Percentiles rank a stretch among this genome's conserved stretches.
Conservation (phyloP, 2,888 invertebrate species). For the Drosophila hamatofila region DNA sequence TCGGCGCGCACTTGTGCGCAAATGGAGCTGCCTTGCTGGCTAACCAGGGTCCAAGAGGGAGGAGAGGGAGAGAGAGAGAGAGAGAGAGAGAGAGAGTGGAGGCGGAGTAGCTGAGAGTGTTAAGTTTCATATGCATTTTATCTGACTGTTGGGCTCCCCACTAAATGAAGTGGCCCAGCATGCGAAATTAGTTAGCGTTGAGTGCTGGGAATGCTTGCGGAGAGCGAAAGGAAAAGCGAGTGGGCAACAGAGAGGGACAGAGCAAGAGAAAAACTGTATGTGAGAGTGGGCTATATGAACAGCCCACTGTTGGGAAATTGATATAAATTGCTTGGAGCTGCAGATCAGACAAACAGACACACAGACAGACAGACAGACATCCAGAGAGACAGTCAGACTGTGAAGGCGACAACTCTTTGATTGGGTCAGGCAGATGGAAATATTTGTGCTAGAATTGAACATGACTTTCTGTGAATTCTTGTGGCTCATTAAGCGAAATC, state of each 20-base stretch:
- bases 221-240: constrained; percentile 12
- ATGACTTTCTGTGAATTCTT: constrained; percentile 39
- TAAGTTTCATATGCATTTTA: constrained; percentile 75
- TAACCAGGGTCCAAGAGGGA: too few species aligned
- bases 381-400: constrained; percentile 2
- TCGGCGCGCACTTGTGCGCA: constrained; percentile 48
- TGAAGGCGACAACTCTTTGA: constrained; percentile 63
- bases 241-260: background rate
- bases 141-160: constrained; percentile 40
- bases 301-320: constrained; percentile 61
- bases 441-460: constrained; percentile 8
- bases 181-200: constrained; percentile 77
- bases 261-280: background rate
- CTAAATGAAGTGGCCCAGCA: constrained; percentile 67
- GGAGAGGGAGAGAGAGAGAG: too few species aligned
- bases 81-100: background rate
- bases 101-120: constrained; percentile 5
- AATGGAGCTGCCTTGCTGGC: constrained; percentile 22
- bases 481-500: constrained; percentile 15
- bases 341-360: constrained; percentile 54
- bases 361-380: constrained; percentile 26
- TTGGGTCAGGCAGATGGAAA: constrained; percentile 53
- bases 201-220: constrained; percentile 66
- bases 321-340: constrained; percentile 71
- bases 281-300: constrained; percentile 3